Base-by-base conservation (phyloP, 2,113 vertebrate genomes). In the Pygoscelis antarcticus region DNA sequence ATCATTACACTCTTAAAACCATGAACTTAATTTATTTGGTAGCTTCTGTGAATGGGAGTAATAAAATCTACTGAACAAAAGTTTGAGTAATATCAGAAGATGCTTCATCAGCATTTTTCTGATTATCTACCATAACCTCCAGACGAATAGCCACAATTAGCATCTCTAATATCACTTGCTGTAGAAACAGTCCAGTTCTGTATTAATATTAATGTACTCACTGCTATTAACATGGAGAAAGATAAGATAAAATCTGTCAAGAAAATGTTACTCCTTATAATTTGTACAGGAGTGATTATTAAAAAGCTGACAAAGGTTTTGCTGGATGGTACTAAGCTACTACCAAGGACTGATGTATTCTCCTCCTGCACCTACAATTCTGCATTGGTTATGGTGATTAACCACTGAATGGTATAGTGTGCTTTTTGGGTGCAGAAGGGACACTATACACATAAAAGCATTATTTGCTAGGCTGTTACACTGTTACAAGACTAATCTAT, bases 11-110 rank as follows among this genome's bases (percentile, higher is more conserved):
- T 83, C 44, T 94, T 94, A 95, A 95, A 95, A 86, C 30, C 36
- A 60, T 68, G 58, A 93, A 89, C 10, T 3, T 95, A 84, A 96
- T 94, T 94, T 96, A 94, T 96, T 95, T 18, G 2, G 51, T 69
- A 87, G 69, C 34, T 82, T 62, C 58, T 83, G 22, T 90, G 92
- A 79, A 79, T 58, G 54, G 36, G 38, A 70, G 76, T 46, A 72
- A 91, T 93, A 94, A 96, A 97, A 80, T 54, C 76, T 68, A 61
- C 62, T 16, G 84, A 96, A 93, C 60, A 94, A 96, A 97, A 97
- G 51, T 89, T 92, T 83, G 79, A 94, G 77, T 80, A 90, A 65
- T 93, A 87, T 81, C 44, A 76, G 61, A 93, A 93, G 38, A 82
- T 68, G 66, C 70, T 93, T 88, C 20, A 74, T 97, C 96, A 97